These are phyloP conservation scores for Folsomia manolachei DNA, from an alignment of 2,888 invertebrate species.

Conservation along the genomic window DNA sequence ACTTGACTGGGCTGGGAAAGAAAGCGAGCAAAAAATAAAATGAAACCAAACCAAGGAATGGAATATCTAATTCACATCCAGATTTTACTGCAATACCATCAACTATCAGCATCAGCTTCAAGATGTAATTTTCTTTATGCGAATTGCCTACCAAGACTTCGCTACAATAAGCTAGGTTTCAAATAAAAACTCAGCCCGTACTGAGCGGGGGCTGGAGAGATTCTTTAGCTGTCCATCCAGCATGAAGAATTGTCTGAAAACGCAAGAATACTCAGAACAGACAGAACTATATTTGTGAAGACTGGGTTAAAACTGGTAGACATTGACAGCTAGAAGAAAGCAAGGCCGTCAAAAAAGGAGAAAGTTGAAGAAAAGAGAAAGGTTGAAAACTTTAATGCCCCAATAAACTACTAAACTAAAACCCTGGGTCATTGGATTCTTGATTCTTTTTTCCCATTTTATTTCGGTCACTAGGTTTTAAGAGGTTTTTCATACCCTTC, in stretches of 20 bases:
- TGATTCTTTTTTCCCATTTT: background rate
- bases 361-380: background rate
- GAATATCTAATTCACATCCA: background rate
- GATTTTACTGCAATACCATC: background rate
- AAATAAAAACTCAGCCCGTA: too few relatives aligned
- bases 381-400: slow-evolving; percentile 7
- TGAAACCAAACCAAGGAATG: too few relatives aligned
- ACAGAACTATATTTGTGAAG: background rate
- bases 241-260: background rate
- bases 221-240: too few relatives aligned
- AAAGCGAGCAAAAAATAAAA: too few relatives aligned
- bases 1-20: background rate
- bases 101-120: background rate
- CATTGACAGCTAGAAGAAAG: background rate
- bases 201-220: too few relatives aligned
- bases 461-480: slow-evolving; percentile 10
- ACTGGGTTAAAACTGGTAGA: background rate
- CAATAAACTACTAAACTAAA: slow-evolving; percentile 4
- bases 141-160: background rate
- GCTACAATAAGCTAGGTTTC: background rate
- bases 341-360: too few relatives aligned
- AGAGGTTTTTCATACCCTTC: background rate
- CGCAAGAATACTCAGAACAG: background rate
- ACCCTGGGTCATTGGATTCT: background rate
- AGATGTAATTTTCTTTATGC: background rate